Evolutionary conservation across 2,113 vertebrate species (phyloP).

Genomic region (western clawed frog (Xenopus tropicalis)): DNA sequence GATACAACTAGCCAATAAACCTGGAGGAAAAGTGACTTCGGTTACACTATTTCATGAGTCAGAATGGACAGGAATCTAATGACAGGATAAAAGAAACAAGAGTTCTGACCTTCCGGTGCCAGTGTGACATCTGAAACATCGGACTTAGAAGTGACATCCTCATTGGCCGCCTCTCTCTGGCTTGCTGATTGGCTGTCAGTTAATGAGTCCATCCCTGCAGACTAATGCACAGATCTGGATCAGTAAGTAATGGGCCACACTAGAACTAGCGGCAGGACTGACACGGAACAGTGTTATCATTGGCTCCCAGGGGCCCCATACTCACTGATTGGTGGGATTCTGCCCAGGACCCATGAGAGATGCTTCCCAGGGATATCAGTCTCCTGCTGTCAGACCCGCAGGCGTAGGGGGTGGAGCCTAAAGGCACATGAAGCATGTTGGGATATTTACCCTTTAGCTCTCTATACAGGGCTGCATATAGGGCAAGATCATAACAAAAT

Average conservation of each 20-base stretch:
- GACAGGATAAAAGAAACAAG: no score
- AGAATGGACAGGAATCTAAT: no score
- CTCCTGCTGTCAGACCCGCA: constrained; percentile 5
- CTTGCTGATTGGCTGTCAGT: not conserved
- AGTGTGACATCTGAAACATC: not conserved
- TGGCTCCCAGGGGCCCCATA: not conserved
- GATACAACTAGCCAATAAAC: no score
- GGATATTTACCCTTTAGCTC: no score
- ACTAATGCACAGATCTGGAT: not conserved
- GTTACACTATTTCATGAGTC: no score
- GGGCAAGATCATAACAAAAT: no score
- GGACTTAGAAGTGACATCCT: no score
- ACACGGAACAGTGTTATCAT: no score
- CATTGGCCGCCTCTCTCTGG: not conserved
- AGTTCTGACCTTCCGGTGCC: not conserved
- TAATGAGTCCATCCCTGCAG: not conserved
- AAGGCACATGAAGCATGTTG: not conserved
- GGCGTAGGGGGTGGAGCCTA: not conserved
- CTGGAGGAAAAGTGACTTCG: no score
- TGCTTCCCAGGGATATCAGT: not conserved
- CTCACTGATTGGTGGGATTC: not conserved
- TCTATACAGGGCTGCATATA: no score
- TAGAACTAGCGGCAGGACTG: no score
- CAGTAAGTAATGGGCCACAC: not conserved
- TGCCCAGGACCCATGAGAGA: constrained; percentile 4